Base-by-base conservation (phyloP, 2,797 vertebrate genomes). In the Vespertilio murinus region DNA sequence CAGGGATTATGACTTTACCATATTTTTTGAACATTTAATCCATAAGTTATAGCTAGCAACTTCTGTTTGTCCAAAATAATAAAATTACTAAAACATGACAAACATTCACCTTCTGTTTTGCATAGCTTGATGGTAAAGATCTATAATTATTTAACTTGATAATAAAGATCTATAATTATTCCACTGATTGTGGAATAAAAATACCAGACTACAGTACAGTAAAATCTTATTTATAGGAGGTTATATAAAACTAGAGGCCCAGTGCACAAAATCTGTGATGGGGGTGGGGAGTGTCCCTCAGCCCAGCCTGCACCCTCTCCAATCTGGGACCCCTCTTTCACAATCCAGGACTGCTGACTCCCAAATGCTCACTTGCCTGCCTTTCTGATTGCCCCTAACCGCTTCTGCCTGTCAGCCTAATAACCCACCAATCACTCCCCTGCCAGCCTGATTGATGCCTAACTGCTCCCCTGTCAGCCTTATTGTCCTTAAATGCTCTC, bases 121-220 rank as follows among this genome's bases (percentile, higher is more conserved):
- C 7, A 22, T 33, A 28, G 52, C 18, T 56, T 85, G 17, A 88
- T 93, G 69, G 78, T 73, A 80, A 93, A 93, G 28, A 75, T 78
- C 70, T 79, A 59, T 42, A 88, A 61, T 84, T 80, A 90, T 69
- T 73, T 93, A 92, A 18, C n/a, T 90, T 10, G 22, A 90, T 93
- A 61, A 81, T 73, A 80, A 93, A 93, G 18, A 80, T 74, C 70
- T 75, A 71, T 35, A 90, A 69, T 84, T 81, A 90, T 64, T 69
- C 16, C 35, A 90, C 25, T 35, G 79, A 69, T 35, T 56, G 6
- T 18, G 84, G 20, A 95, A 79, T 85, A 82, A 77, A 94, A 96
- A 90, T 42, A 88, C 8, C 30, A 92, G 52, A 47, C 18, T 56
- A 64, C 2, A 74, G 61, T 6, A 79, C 18, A 71, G 67, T 64